Evolutionary conservation across 2,888 invertebrate genomes (phyloP).

Genomic region (Poecilus cupreus): DNA sequence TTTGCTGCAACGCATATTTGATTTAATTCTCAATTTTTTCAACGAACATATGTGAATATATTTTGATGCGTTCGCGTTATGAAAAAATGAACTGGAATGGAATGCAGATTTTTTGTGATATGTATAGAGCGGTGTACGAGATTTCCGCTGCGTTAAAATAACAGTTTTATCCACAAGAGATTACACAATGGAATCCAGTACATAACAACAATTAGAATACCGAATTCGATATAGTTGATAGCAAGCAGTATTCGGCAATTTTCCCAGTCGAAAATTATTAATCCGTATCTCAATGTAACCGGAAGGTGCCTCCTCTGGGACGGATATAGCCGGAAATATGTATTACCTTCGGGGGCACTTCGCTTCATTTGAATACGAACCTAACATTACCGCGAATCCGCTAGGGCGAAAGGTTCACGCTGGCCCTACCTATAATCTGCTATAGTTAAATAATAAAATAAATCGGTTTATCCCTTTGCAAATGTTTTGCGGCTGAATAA

Average conservation of each 20-base stretch:
- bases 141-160: no score
- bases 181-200: background rate
- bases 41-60: background rate
- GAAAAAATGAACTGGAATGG: background rate
- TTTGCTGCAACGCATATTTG: background rate
- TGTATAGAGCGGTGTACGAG: no score
- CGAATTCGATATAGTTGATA: conserved; percentile 19
- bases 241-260: conserved; percentile 16
- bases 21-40: background rate
- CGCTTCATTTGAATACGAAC: conserved; percentile 36
- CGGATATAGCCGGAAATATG: conserved; percentile 41
- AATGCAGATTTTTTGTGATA: no score
- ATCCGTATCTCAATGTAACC: conserved; percentile 36
- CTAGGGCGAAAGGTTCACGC: background rate
- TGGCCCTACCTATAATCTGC: conserved; percentile 7
- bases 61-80: background rate
- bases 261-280: conserved; percentile 21
- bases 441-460: conserved; percentile 43
- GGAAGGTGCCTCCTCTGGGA: conserved; percentile 32
- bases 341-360: conserved; percentile 38
- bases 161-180: background rate
- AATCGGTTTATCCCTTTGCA: conserved; percentile 38
- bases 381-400: conserved; percentile 14
- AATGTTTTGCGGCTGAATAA: conserved; percentile 28
- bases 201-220: background rate